phyloP scores from a whole-genome alignment of 2,113 vertebrate genomes.

The Indicator maculatus region DNA sequence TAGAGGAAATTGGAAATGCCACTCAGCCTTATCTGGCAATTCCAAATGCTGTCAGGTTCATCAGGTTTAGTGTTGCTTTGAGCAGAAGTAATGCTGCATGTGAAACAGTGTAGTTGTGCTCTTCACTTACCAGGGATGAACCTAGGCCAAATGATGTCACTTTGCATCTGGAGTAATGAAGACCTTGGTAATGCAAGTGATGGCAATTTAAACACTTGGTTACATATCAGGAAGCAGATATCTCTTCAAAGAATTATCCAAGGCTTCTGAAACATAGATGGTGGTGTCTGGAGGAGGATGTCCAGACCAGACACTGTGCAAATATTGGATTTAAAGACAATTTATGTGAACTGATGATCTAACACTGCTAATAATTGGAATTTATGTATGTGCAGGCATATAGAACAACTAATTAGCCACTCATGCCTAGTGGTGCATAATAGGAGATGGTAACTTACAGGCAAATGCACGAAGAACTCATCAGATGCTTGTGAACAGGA shows the following conservation, averaged over 20 bases:
- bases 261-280: neutral
- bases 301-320: neutral
- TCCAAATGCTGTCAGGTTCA: neutral
- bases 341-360: constrained; percentile 2
- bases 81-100: neutral
- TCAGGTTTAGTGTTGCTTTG: neutral
- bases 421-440: neutral
- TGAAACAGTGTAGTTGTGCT: neutral
- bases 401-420: constrained; percentile 38
- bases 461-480: neutral
- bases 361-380: constrained; percentile 9
- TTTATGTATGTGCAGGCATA: neutral
- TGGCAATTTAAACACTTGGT: neutral
- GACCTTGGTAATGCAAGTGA: neutral
- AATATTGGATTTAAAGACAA: constrained; percentile 37
- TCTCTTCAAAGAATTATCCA: neutral
- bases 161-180: neutral
- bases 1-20: neutral
- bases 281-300: neutral
- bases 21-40: neutral
- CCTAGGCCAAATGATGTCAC: neutral
- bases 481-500: neutral
- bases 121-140: neutral
- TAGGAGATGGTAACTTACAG: neutral
- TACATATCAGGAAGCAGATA: neutral